Percentiles rank a stretch among this genome's conserved stretches.
These are phyloP conservation scores for Miltochrista miniata DNA, from an alignment of 2,888 invertebrate genomes.

Conservation along the genomic window DNA sequence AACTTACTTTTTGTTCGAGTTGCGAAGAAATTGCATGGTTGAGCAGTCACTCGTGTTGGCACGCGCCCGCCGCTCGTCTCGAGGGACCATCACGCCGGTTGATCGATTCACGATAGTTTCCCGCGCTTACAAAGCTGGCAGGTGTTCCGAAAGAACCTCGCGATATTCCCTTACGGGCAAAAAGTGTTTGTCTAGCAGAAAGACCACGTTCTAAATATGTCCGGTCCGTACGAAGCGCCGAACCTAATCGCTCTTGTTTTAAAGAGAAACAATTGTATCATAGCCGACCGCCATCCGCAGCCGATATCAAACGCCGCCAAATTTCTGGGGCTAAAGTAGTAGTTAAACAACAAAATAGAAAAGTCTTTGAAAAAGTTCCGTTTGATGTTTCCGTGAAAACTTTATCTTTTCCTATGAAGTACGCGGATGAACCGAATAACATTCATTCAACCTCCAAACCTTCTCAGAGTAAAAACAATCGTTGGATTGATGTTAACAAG, in stretches of 20 bases:
- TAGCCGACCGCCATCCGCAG: constrained; percentile 39
- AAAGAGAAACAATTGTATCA: constrained; percentile 55
- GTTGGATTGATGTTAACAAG: constrained; percentile 59
- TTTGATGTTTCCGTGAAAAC: constrained; percentile 69
- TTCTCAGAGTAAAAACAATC: constrained; percentile 43
- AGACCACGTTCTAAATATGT: constrained; percentile 67
- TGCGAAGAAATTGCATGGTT: constrained; percentile 59
- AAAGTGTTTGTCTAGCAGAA: constrained; percentile 68
- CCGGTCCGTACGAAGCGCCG: constrained; percentile 64
- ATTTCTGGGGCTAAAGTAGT: constrained; percentile 35
- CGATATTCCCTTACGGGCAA: constrained; percentile 62
- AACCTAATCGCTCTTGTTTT: constrained; percentile 50
- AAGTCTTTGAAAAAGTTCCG: constrained; percentile 64
- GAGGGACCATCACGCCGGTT: constrained; percentile 28
- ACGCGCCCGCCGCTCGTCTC: constrained; percentile 51
- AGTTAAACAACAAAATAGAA: constrained; percentile 66
- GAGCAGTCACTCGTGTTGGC: constrained; percentile 60
- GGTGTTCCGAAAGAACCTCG: constrained; percentile 44
- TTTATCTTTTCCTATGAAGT: constrained; percentile 73
- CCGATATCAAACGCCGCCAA: constrained; percentile 42
- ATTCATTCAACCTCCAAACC: constrained; percentile 67
- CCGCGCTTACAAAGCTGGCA: constrained; percentile 49
- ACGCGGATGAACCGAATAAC: constrained; percentile 61
- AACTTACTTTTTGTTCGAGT: constrained; percentile 77
- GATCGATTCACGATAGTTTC: constrained; percentile 17